These are phyloP conservation scores for Ischnura elegans DNA, from an alignment of 2,888 invertebrate genomes.

Conservation along the genomic window DNA sequence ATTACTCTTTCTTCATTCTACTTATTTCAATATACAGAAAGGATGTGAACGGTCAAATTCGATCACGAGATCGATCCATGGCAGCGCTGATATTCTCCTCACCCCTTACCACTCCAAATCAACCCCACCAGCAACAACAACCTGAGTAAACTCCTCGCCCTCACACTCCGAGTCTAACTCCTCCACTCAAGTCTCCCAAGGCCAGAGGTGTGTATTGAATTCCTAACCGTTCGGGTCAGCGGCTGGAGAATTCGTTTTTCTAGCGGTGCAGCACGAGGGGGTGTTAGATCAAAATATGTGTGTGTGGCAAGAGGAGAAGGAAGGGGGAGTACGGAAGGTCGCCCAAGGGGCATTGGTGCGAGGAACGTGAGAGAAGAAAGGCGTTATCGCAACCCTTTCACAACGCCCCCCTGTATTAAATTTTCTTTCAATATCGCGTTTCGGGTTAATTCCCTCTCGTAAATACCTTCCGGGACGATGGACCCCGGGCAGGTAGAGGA, in stretches of 20 bases:
- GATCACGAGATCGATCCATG: neutral
- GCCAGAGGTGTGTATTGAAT: constrained; percentile 56
- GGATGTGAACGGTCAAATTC: neutral
- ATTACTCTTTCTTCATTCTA: neutral
- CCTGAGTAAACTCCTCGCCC: neutral
- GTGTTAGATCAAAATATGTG: too few species aligned
- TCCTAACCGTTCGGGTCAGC: constrained; percentile 51
- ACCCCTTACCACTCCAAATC: neutral
- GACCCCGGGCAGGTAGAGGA: neutral
- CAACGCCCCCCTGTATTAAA: neutral
- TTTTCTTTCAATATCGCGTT: neutral
- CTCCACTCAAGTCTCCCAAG: neutral
- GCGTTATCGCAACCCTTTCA: neutral
- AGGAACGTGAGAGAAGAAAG: neutral
- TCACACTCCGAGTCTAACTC: neutral
- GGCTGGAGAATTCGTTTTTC: constrained; percentile 38
- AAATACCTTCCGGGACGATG: neutral
- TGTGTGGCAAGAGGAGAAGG: neutral
- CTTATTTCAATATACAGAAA: neutral
- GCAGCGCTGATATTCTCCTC: neutral
- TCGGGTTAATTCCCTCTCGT: neutral
- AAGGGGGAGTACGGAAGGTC: neutral
- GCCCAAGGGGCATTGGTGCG: neutral
- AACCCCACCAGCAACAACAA: neutral
- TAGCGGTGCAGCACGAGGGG: too few species aligned